These are phyloP conservation scores for Galago senegalensis DNA, from an alignment of 2,797 vertebrate genomes.

Conservation along the genomic window DNA sequence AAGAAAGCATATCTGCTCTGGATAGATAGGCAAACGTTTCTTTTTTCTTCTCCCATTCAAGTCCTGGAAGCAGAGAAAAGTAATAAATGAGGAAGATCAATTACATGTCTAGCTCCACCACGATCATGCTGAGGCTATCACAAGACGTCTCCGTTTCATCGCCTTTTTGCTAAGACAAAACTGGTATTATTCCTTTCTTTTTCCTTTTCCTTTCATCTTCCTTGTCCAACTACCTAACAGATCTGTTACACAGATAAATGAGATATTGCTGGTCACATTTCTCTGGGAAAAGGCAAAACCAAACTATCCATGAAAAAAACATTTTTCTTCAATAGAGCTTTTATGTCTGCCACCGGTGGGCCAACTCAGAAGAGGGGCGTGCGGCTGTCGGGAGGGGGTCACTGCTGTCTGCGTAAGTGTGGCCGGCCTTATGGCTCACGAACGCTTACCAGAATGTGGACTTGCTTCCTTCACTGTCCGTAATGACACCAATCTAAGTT, in stretches of 20 bases:
- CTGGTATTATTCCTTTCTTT: slow-evolving; percentile 64
- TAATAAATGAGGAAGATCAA: slow-evolving; percentile 49
- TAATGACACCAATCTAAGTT: not conserved
- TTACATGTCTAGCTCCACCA: slow-evolving; percentile 33
- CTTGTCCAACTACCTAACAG: slow-evolving; percentile 56
- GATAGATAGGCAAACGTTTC: not conserved
- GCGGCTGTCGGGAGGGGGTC: not conserved
- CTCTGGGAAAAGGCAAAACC: slow-evolving; percentile 74
- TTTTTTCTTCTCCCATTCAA: not conserved
- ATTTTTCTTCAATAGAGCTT: slow-evolving; percentile 67
- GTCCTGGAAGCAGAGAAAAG: slow-evolving; percentile 52
- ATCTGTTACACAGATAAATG: slow-evolving; percentile 69
- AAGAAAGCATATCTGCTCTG: slow-evolving; percentile 8
- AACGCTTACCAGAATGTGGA: not conserved
- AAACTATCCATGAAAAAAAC: slow-evolving; percentile 59
- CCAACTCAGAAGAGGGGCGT: not conserved
- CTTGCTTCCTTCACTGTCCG: not conserved
- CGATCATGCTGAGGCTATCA: slow-evolving; percentile 48
- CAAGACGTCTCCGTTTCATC: slow-evolving; percentile 73
- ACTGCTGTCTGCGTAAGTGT: not conserved
- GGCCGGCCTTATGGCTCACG: not conserved
- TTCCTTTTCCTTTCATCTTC: slow-evolving; percentile 75
- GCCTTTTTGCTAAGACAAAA: slow-evolving; percentile 71
- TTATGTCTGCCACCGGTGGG: not conserved
- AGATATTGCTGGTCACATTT: slow-evolving; percentile 76